These are phyloP conservation scores for Melinaea marsaeus DNA, from an alignment of 2,888 invertebrate species.

Conservation along the genomic window DNA sequence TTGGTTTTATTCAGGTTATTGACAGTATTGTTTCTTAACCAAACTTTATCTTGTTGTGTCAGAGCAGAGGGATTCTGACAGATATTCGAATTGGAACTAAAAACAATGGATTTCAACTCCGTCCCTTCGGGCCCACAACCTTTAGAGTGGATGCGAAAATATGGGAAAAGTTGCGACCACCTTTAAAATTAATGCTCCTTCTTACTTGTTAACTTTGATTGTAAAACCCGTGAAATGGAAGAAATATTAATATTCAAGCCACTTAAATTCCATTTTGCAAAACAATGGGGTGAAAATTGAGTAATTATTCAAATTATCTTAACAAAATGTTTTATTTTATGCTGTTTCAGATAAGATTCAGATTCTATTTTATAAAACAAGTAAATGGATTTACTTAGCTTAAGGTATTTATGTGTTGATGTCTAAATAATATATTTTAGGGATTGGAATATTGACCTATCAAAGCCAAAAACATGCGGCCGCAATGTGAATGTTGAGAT, in stretches of 20 bases:
- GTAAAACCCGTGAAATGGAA: neutral
- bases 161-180: neutral
- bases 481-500: too few species aligned
- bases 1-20: neutral
- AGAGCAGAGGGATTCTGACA: neutral
- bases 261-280: slow-evolving; percentile 1
- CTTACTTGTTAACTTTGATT: neutral
- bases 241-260: slow-evolving; percentile 5
- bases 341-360: too few species aligned
- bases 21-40: neutral
- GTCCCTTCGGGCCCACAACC: neutral
- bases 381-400: neutral
- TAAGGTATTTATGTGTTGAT: neutral
- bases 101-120: neutral
- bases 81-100: neutral
- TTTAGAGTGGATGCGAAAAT: neutral
- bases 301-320: slow-evolving; percentile 11
- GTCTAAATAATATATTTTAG: too few species aligned
- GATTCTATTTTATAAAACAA: too few species aligned
- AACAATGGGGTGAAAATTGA: slow-evolving; percentile 13
- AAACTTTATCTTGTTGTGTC: neutral
- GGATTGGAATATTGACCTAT: too few species aligned
- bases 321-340: neutral
- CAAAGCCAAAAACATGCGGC: too few species aligned
- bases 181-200: neutral